A percentile compares a stretch with the other conserved stretches of the same genome.
Conservation (phyloP, 2,797 vertebrate species). For the Phoeniculus purpureus region DNA sequence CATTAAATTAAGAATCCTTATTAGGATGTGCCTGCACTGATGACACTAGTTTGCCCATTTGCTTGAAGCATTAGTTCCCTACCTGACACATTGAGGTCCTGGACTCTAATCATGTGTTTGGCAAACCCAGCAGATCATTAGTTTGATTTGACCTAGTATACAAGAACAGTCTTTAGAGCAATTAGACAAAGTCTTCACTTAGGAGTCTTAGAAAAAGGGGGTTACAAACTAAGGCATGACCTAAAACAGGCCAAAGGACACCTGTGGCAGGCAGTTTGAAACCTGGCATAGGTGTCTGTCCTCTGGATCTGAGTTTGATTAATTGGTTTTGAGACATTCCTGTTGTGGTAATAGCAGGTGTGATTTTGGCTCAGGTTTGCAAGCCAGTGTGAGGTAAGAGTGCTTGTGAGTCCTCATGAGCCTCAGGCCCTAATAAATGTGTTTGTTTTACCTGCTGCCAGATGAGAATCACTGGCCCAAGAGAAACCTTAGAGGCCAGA, state of each 20-base stretch:
- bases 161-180: neutral
- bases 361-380: neutral
- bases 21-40: conserved; percentile 21
- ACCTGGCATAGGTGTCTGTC: neutral
- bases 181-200: neutral
- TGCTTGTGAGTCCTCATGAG: neutral
- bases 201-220: no score
- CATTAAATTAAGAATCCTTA: conserved; percentile 68
- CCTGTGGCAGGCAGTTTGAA: neutral
- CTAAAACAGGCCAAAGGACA: neutral
- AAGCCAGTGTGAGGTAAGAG: neutral
- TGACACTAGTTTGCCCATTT: conserved; percentile 2
- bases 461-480: no score
- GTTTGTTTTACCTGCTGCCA: neutral
- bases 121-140: neutral
- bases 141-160: neutral
- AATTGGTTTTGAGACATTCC: neutral
- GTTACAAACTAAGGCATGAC: neutral
- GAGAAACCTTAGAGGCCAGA: neutral
- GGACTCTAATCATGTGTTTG: neutral
- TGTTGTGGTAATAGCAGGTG: neutral
- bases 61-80: neutral
- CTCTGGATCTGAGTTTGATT: neutral
- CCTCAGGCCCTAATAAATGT: neutral
- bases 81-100: neutral